These are phyloP conservation scores for Cyclophora punctaria DNA, from an alignment of 2,888 invertebrate species.

Conservation along the genomic window DNA sequence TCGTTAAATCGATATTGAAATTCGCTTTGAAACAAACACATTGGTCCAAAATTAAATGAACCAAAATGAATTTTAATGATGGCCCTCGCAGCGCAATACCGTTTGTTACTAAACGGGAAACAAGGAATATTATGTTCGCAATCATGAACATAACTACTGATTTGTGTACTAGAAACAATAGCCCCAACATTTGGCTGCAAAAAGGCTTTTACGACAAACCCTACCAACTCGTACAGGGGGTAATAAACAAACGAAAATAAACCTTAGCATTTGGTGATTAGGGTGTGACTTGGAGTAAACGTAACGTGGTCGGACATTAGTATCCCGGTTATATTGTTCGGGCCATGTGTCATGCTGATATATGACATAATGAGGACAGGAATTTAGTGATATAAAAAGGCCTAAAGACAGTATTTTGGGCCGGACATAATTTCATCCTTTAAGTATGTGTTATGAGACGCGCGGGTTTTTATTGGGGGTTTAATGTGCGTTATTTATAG, in stretches of 20 bases:
- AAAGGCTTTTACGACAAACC: constrained; percentile 18
- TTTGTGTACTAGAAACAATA: constrained; percentile 27
- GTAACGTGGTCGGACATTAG: constrained; percentile 27
- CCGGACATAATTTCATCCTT: constrained; percentile 13
- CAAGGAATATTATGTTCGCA: constrained; percentile 8
- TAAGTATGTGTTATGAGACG: constrained; percentile 12
- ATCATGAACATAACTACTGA: constrained; percentile 26
- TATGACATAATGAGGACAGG: constrained; percentile 40
- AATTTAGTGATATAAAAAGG: constrained; percentile 28
- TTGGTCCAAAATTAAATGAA: no score
- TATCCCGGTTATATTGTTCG: constrained; percentile 30
- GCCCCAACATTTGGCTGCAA: constrained; percentile 23
- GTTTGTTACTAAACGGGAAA: no score
- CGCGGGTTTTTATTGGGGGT: background rate
- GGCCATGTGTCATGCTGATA: constrained; percentile 37
- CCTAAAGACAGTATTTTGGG: constrained; percentile 17
- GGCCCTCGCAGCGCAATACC: no score
- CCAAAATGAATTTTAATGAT: no score
- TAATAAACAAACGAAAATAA: constrained; percentile 2
- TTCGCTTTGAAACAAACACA: no score
- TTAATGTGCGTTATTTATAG: background rate
- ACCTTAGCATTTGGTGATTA: constrained; percentile 4
- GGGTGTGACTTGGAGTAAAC: background rate
- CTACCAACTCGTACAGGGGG: background rate
- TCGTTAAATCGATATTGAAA: no score